Conservation (phyloP, 2,113 vertebrate genomes). For the Muntiacus reevesi region DNA sequence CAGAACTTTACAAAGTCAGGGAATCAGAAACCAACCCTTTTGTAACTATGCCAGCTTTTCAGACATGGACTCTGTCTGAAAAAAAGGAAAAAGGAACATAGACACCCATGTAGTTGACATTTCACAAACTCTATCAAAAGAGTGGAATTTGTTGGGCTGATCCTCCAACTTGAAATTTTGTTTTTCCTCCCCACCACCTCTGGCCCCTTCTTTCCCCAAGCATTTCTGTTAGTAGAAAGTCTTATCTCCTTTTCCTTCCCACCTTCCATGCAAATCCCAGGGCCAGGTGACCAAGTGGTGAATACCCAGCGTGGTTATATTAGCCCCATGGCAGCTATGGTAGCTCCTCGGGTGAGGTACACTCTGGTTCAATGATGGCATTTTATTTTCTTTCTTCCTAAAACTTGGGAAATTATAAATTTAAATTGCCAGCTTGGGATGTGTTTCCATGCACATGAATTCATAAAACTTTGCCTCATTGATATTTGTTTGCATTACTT, state of each 20-base stretch:
- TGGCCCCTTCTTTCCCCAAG: background rate
- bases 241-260: background rate
- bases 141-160: background rate
- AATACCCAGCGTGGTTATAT: background rate
- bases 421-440: background rate
- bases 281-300: background rate
- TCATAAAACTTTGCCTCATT: background rate
- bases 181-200: background rate
- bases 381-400: constrained; percentile 5
- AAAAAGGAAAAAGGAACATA: background rate
- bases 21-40: background rate
- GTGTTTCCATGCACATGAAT: background rate
- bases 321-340: background rate
- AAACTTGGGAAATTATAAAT: constrained; percentile 9
- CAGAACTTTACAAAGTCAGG: background rate
- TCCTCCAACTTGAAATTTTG: background rate
- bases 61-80: background rate
- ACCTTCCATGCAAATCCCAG: background rate
- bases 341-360: background rate
- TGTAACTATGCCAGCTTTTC: background rate
- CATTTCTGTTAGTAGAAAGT: background rate
- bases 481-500: constrained; percentile 22
- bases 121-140: background rate
- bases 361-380: background rate
- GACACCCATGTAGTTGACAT: background rate